phyloP scores from a whole-genome alignment of 1,140 invertebrate species.

The Popillia japonica region DNA sequence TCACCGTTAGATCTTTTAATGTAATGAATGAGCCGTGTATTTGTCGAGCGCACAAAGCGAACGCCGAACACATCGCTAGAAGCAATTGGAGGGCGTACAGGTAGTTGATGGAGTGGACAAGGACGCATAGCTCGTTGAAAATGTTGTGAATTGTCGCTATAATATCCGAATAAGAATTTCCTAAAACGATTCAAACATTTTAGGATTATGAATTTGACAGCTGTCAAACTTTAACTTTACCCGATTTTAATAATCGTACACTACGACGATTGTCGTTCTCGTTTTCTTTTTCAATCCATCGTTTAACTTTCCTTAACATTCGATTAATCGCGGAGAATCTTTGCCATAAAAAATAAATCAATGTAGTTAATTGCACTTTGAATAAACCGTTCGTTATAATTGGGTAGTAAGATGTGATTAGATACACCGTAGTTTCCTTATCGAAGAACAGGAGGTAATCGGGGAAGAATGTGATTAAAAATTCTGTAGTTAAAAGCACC shows the following conservation, averaged over 20 bases:
- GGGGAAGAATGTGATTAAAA: slow-evolving; percentile 17
- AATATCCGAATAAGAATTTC: not conserved
- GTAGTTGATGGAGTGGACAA: not conserved
- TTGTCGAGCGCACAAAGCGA: not conserved
- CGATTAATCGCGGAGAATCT: slow-evolving; percentile 4
- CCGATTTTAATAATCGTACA: not conserved
- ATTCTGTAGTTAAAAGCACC: not conserved
- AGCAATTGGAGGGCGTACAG: not conserved
- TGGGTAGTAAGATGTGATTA: slow-evolving; percentile 6
- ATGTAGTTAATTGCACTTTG: slow-evolving; percentile 12
- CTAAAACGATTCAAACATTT: not conserved
- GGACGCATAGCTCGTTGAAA: slow-evolving; percentile 13
- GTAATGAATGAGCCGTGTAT: not conserved
- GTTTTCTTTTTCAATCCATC: not conserved
- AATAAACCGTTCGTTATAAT: not conserved
- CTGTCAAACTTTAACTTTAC: not conserved
- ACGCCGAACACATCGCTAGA: slow-evolving; percentile 12
- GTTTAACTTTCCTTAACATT: not conserved
- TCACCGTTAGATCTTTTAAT: not conserved
- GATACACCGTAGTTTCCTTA: not conserved
- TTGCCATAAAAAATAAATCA: not conserved
- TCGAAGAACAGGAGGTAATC: slow-evolving; percentile 12
- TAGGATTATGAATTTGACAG: not conserved
- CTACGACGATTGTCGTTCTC: not conserved
- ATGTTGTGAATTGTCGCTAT: slow-evolving; percentile 17